phyloP scores from a whole-genome alignment of 2,797 vertebrate species.

The Neosalanx taihuensis region DNA sequence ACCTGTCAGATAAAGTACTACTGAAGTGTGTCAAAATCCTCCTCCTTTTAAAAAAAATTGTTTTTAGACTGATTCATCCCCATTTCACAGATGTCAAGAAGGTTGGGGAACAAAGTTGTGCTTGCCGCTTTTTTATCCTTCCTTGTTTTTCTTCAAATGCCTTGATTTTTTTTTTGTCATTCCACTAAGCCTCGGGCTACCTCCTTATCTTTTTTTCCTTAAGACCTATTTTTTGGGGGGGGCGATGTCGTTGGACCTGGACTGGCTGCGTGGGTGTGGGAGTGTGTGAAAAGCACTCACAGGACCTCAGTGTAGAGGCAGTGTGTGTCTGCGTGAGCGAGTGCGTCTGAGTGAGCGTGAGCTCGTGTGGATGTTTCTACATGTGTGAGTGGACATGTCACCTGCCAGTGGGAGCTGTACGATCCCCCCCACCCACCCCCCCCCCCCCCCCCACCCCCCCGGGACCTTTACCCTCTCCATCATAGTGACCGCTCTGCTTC shows the following conservation, averaged over 20 bases:
- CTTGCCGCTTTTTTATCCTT: conserved; percentile 47
- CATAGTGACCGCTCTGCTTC: conserved; percentile 26
- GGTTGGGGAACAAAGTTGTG: conserved; percentile 55
- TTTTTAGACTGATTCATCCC: conserved; percentile 51
- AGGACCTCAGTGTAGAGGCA: conserved; percentile 66
- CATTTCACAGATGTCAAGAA: conserved; percentile 55
- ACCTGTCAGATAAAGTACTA: conserved; percentile 78
- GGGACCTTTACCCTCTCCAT: conserved; percentile 35
- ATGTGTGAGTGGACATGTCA: conserved; percentile 29
- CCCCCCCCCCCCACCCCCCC: conserved; percentile 47
- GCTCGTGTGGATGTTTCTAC: conserved; percentile 15
- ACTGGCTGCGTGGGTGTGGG: conserved; percentile 64
- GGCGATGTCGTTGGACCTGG: conserved; percentile 56
- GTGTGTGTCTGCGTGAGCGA: conserved; percentile 40
- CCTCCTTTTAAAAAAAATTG: conserved; percentile 49
- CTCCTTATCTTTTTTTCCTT: conserved; percentile 69
- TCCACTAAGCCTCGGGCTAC: conserved; percentile 89
- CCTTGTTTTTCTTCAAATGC: conserved; percentile 50
- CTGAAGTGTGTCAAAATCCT: conserved; percentile 79
- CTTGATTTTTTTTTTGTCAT: conserved; percentile 68
- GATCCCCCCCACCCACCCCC: no score
- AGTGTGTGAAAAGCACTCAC: conserved; percentile 54
- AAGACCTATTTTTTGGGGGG: conserved; percentile 51
- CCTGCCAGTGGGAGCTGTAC: conserved; percentile 43
- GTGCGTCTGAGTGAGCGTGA: background rate